Percentiles rank a stretch among this genome's conserved stretches.
phyloP scores from a whole-genome alignment of 1,140 invertebrate genomes.

The Trichogramma pretiosum region DNA sequence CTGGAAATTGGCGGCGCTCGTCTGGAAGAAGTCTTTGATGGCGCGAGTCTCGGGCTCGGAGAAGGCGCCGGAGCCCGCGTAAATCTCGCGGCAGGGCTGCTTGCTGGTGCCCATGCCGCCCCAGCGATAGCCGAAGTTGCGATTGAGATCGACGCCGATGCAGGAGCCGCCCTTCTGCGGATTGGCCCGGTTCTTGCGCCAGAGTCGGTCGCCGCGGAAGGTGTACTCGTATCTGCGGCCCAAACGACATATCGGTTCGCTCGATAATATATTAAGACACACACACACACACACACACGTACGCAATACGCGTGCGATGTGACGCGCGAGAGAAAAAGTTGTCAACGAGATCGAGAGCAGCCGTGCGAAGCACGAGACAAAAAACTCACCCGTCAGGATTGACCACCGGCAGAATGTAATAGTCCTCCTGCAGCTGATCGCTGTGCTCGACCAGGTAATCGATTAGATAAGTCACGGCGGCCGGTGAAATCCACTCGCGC shows the following conservation, averaged over 20 bases:
- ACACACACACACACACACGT: too few relatives aligned
- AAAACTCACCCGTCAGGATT: slow-evolving; percentile 63
- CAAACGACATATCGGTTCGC: background rate
- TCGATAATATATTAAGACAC: too few relatives aligned
- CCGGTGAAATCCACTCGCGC: slow-evolving; percentile 74
- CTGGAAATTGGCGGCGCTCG: slow-evolving; percentile 41
- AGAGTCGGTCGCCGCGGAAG: slow-evolving; percentile 53
- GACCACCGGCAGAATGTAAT: slow-evolving; percentile 49
- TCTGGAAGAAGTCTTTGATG: slow-evolving; percentile 49
- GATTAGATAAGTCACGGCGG: slow-evolving; percentile 55
- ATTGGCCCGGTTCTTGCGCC: slow-evolving; percentile 61
- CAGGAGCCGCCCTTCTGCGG: slow-evolving; percentile 51
- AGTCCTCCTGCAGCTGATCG: slow-evolving; percentile 53
- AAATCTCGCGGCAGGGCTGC: slow-evolving; percentile 72
- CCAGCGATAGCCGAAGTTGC: slow-evolving; percentile 64
- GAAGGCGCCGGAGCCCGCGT: slow-evolving; percentile 65
- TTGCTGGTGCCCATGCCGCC: slow-evolving; percentile 63
- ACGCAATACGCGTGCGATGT: too few relatives aligned
- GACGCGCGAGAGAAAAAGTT: too few relatives aligned
- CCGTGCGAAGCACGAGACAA: too few relatives aligned
- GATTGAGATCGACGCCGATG: slow-evolving; percentile 59
- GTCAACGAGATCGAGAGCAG: too few relatives aligned
- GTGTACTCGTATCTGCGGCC: slow-evolving; percentile 61
- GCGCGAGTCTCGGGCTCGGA: slow-evolving; percentile 76
- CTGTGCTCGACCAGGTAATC: slow-evolving; percentile 70